Evolutionary conservation across 1,140 invertebrate species (phyloP).

Genomic region (Elymnias hypermnestra): DNA sequence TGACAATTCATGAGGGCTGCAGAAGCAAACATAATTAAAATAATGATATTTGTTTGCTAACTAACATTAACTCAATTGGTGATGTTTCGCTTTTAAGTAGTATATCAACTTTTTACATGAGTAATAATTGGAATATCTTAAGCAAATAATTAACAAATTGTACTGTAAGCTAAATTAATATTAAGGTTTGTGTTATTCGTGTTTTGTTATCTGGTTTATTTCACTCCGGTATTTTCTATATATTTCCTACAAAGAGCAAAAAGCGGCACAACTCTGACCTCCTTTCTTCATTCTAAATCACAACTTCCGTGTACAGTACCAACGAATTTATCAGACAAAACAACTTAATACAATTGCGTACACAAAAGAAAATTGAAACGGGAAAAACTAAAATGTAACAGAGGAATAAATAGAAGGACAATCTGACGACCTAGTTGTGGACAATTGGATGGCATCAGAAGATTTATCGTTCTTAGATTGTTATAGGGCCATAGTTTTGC

Average conservation of each 20-base stretch:
- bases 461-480: slow-evolving; percentile 48
- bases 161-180: too few species aligned
- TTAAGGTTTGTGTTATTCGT: too few species aligned
- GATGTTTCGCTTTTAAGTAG: too few species aligned
- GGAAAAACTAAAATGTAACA: slow-evolving; percentile 39
- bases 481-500: slow-evolving; percentile 30
- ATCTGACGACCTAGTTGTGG: slow-evolving; percentile 55
- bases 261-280: slow-evolving; percentile 4
- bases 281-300: slow-evolving; percentile 13
- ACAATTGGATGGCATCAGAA: slow-evolving; percentile 51
- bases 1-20: too few species aligned
- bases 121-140: too few species aligned
- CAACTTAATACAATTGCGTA: slow-evolving; percentile 44
- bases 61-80: too few species aligned
- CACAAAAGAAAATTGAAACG: slow-evolving; percentile 57
- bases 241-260: slow-evolving; percentile 8
- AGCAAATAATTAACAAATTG: too few species aligned
- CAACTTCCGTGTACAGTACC: slow-evolving; percentile 9
- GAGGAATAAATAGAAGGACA: slow-evolving; percentile 51
- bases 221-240: background rate
- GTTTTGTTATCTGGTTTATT: too few species aligned
- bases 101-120: too few species aligned
- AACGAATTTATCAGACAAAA: slow-evolving; percentile 36
- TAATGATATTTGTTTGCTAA: too few species aligned
- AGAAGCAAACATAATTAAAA: too few species aligned